phyloP scores from a whole-genome alignment of 64 coral and sea anemone genomes.

The Stichodactyla helianthus region DNA sequence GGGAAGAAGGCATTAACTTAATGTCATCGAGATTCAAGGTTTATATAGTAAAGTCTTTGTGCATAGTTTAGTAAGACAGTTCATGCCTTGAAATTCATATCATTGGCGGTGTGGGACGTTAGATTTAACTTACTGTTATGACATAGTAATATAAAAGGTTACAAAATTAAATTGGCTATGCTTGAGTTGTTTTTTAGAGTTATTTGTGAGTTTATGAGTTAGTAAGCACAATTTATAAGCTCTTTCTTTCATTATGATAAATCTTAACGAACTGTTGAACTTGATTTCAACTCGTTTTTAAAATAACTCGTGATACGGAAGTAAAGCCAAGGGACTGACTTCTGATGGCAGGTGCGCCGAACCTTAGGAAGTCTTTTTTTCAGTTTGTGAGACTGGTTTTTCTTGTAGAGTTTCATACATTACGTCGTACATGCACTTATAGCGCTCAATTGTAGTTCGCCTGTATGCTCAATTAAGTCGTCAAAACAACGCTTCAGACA shows the following conservation, averaged over 20 bases:
- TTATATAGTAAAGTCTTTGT: too few species aligned
- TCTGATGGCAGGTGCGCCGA: not conserved
- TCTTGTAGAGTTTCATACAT: not conserved
- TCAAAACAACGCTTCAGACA: not conserved
- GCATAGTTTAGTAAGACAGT: too few species aligned
- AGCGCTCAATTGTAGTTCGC: not conserved
- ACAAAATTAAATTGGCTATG: too few species aligned
- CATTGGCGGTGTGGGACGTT: not conserved
- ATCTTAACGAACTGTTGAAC: not conserved
- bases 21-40: too few species aligned
- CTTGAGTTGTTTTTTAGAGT: too few species aligned
- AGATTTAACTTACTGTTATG: not conserved
- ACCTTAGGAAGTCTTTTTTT: not conserved
- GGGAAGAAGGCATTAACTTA: too few species aligned
- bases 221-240: too few species aligned
- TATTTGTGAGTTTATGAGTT: too few species aligned
- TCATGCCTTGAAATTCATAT: too few species aligned
- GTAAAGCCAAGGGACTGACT: too few species aligned
- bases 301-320: too few species aligned
- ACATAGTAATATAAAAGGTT: not conserved
- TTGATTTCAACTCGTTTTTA: too few species aligned
- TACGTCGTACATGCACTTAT: not conserved
- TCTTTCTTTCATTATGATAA: not conserved
- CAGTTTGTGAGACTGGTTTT: not conserved
- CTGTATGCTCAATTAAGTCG: not conserved